phyloP scores from a whole-genome alignment of 2,113 vertebrate genomes.

The Equus quagga region DNA sequence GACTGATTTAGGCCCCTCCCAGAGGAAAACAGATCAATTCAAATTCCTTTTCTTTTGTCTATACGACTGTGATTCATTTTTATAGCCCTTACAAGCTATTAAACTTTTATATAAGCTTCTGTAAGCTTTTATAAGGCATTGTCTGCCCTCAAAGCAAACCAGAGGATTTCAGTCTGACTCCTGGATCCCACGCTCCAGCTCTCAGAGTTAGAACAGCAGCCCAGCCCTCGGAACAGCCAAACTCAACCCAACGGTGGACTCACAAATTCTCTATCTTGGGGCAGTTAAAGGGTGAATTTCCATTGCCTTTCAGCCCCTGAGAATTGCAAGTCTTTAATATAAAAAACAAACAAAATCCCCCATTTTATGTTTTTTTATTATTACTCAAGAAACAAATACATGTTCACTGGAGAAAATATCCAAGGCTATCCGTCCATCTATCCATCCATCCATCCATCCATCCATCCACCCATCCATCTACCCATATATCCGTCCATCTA shows the following conservation, averaged over 20 bases:
- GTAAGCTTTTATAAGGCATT: background rate
- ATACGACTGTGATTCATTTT: background rate
- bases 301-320: background rate
- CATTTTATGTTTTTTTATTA: background rate
- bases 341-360: background rate
- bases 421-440: background rate
- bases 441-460: background rate
- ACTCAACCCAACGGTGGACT: accelerated
- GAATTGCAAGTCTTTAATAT: background rate
- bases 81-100: background rate
- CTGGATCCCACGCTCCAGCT: accelerated
- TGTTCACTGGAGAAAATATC: background rate
- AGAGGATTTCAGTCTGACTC: background rate
- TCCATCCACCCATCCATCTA: background rate
- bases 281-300: background rate
- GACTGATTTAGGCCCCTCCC: background rate
- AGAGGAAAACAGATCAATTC: background rate
- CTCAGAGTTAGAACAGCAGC: accelerated
- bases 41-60: background rate
- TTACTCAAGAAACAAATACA: background rate
- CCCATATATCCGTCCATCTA: background rate
- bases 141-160: background rate
- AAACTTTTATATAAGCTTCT: background rate
- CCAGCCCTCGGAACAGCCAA: background rate
- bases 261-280: background rate